Evolutionary conservation across 2,797 vertebrate genomes (phyloP).

Genomic region (Schizopygopsis pylzovi): DNA sequence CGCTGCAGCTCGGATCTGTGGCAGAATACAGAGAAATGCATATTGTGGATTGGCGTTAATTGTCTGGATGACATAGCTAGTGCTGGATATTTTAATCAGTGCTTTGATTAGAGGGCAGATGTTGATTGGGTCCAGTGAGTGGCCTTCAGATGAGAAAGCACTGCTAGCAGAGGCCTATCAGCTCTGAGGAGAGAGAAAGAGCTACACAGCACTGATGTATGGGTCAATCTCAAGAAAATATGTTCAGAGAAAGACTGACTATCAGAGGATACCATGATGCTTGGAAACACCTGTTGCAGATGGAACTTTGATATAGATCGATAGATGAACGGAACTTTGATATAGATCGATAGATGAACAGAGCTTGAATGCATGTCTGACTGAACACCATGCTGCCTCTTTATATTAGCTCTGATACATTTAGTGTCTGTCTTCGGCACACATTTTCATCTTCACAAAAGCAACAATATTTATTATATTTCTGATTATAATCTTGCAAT

Average conservation of each 20-base stretch:
- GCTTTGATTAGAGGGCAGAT: constrained; percentile 58
- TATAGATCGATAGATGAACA: neutral
- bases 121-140: constrained; percentile 43
- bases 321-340: too few species aligned
- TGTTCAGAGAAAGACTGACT: neutral
- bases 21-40: neutral
- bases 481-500: neutral
- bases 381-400: neutral
- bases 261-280: neutral
- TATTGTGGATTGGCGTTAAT: constrained; percentile 30
- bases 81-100: constrained; percentile 52
- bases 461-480: neutral
- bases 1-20: neutral
- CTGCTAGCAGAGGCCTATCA: neutral
- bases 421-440: neutral
- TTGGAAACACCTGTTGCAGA: neutral
- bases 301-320: neutral
- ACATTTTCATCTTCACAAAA: neutral
- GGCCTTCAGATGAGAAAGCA: constrained; percentile 43
- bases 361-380: neutral
- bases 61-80: constrained; percentile 48
- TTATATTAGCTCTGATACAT: neutral
- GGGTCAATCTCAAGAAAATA: constrained; percentile 1
- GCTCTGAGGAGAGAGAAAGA: constrained; percentile 2
- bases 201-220: constrained; percentile 5